Base-by-base conservation (phyloP, 2,888 invertebrate genomes). In the Drosophila suboccidentalis region DNA sequence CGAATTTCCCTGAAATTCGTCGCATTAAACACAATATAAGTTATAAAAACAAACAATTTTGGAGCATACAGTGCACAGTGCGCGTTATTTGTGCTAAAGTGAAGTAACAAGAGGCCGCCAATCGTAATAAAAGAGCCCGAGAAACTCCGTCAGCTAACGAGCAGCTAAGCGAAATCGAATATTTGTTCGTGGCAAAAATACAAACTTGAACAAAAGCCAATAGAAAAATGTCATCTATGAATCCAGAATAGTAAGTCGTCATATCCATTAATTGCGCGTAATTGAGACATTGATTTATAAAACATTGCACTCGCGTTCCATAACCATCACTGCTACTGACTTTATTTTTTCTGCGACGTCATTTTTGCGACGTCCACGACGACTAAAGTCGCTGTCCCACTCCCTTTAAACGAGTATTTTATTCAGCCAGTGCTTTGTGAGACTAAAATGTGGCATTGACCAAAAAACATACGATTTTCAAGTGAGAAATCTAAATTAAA, bases 231-330 rank as follows among this genome's bases (percentile, higher is more conserved):
- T 92, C 93, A 81, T 92, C 93, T 80, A 96, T 96, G 96, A 96
- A 96, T 95, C 96, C 96, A 90, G 96, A 96, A 95, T 96, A 96
- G 96, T 96, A 94, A 96, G 96, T 93, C 82, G 71, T 82, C 80
- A 76, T 62, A 61, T 49, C 11, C 49, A 65, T 53, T 61, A 78
- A 84, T 71, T 86, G 82, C 88, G 88, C 73, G 73, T 76, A 74
- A 87, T 63, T 71, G 36, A 59, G 44, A 54, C 54, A 54, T 63
- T 70, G 65, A 72, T 54, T 61, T 66, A 26, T 19, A 76, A 69
- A 47, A 60, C 51, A 54, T 71, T 61, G 49, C 69, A 65, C 51
- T 71, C 69, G 67, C 69, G 75, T 84, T 82, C 80, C 76, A 80
- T 82, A 86, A 82, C 82, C 62, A 81, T 69, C 66, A 61, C 82